Conservation (phyloP, 2,113 vertebrate genomes). For the human region GRCh38 chr4:14467501-14468000, state of each 20-base stretch:
- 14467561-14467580: background rate
- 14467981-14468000: conserved; percentile 54
- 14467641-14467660: background rate
- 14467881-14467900: conserved; percentile 38
- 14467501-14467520: background rate
- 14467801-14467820: background rate
- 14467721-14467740: background rate
- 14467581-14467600: background rate
- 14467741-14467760: background rate
- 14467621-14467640: background rate
- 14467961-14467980: conserved; percentile 62
- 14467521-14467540: background rate
- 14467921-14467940: background rate
- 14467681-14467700: background rate
- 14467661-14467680: background rate
- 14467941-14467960: conserved; percentile 48
- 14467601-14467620: background rate
- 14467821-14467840: background rate
- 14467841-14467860: background rate
- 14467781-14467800: background rate
- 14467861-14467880: background rate
- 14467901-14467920: conserved; percentile 64
- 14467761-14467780: background rate
- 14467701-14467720: background rate
- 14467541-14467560: background rate